phyloP scores from a whole-genome alignment of 2,113 vertebrate species.

The Ranitomeya imitator region DNA sequence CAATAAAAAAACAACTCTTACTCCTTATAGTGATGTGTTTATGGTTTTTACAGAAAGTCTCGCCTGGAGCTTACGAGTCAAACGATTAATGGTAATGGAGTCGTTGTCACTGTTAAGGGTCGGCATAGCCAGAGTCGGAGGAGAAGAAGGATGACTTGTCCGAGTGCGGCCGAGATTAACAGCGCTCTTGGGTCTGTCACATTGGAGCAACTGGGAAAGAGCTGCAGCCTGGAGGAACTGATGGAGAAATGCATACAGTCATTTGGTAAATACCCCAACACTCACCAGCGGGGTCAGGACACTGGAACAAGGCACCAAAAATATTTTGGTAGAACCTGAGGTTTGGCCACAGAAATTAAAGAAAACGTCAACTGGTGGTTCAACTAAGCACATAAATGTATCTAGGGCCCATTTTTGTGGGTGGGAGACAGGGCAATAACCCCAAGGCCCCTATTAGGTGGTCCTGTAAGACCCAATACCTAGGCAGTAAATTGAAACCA shows the following conservation, averaged over 20 bases:
- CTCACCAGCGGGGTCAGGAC: not conserved
- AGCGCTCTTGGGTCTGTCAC: conserved; percentile 74
- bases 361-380: too few species aligned
- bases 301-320: not conserved
- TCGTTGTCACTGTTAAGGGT: conserved; percentile 37
- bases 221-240: conserved; percentile 83
- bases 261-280: conserved; percentile 74
- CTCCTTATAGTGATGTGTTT: not conserved
- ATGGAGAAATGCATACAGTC: conserved; percentile 84
- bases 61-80: conserved; percentile 74
- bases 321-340: not conserved
- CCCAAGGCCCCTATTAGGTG: not conserved
- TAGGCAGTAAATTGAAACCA: not conserved
- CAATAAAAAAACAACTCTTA: too few species aligned
- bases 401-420: not conserved
- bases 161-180: conserved; percentile 84
- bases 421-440: not conserved
- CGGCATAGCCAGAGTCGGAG: conserved; percentile 67
- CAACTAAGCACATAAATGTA: too few species aligned
- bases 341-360: not conserved
- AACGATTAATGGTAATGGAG: conserved; percentile 56
- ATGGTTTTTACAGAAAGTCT: conserved; percentile 57
- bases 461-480: too few species aligned
- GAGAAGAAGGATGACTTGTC: conserved; percentile 86
- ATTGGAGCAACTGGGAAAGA: conserved; percentile 71